These are phyloP conservation scores for Pyralis farinalis DNA, from an alignment of 2,888 invertebrate genomes.

Conservation along the genomic window DNA sequence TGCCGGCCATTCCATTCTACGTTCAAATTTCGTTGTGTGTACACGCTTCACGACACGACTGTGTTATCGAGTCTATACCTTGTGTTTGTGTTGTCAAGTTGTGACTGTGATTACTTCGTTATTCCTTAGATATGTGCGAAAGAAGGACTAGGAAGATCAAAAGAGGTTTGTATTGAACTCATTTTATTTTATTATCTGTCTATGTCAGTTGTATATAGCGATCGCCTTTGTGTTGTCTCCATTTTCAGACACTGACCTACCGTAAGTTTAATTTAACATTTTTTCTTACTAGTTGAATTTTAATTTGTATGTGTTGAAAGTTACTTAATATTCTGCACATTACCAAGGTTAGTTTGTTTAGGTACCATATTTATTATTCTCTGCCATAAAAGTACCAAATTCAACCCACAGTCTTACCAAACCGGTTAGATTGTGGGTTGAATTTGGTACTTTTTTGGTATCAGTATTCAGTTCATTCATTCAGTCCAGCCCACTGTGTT, in stretches of 20 bases:
- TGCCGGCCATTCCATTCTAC: constrained; percentile 29
- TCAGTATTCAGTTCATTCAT: too few species aligned
- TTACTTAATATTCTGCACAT: too few species aligned
- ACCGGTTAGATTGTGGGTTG: too few species aligned
- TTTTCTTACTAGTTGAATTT: too few species aligned
- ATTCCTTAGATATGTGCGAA: constrained; percentile 54
- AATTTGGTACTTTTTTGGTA: too few species aligned
- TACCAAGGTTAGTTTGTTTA: too few species aligned
- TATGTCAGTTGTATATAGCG: not conserved
- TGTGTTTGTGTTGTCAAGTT: constrained; percentile 36
- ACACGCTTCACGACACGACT: constrained; percentile 32
- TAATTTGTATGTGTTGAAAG: too few species aligned
- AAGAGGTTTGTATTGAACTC: constrained; percentile 41
- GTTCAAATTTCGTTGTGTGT: constrained; percentile 25
- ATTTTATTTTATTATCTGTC: constrained; percentile 6
- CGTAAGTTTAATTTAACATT: constrained; percentile 2
- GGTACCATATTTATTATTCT: too few species aligned
- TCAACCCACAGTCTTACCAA: too few species aligned
- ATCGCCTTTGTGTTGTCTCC: not conserved
- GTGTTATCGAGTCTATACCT: constrained; percentile 19
- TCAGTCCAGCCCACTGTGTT: too few species aligned
- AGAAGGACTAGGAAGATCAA: constrained; percentile 55
- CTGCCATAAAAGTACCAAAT: too few species aligned
- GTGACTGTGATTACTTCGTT: too few species aligned
- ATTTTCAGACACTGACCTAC: constrained; percentile 14